phyloP scores from a whole-genome alignment of 2,113 vertebrate species.

The Dolichotis patagonum region DNA sequence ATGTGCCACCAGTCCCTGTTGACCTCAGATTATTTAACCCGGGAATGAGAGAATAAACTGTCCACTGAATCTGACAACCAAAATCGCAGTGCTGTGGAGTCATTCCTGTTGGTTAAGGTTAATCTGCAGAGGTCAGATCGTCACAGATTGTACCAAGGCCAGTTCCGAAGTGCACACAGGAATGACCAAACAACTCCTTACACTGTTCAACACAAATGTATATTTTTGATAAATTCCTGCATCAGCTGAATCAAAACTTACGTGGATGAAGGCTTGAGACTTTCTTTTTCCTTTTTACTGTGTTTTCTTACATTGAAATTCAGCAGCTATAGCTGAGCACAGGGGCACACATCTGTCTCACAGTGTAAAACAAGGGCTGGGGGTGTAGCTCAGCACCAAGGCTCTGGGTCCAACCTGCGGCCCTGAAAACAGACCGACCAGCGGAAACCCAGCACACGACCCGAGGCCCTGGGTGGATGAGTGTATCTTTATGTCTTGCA shows the following conservation, averaged over 20 bases:
- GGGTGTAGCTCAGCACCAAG: background rate
- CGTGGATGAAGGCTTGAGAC: background rate
- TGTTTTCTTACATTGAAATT: slow-evolving; percentile 47
- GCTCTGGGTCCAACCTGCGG: background rate
- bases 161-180: background rate
- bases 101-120: background rate
- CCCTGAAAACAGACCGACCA: background rate
- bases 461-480: background rate
- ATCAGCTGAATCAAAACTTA: background rate
- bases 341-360: background rate
- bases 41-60: background rate
- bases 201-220: background rate
- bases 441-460: background rate
- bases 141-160: background rate
- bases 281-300: background rate
- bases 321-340: background rate
- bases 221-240: slow-evolving; percentile 22
- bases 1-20: background rate
- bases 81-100: background rate
- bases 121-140: slow-evolving; percentile 2
- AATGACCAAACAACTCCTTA: background rate
- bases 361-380: background rate
- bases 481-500: background rate
- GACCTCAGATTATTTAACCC: background rate
- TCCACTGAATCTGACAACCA: background rate